These are phyloP conservation scores for Pseudococcus longispinus DNA, from an alignment of 2,888 invertebrate genomes.

Conservation along the genomic window DNA sequence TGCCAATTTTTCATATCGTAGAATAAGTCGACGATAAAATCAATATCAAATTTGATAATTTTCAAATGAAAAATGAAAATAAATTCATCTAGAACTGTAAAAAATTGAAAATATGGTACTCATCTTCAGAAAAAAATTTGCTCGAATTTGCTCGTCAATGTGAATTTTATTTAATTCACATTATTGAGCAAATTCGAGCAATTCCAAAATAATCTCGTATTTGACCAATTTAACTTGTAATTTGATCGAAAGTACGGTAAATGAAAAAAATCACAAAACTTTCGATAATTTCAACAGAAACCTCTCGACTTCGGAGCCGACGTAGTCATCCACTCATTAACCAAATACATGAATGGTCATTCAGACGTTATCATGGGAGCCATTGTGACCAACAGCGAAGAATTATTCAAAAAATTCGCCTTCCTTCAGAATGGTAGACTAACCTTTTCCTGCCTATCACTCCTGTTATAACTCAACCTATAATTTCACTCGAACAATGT, in stretches of 20 bases:
- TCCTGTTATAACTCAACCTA: not conserved
- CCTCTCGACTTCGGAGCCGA: conserved; percentile 61
- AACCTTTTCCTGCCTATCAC: not conserved
- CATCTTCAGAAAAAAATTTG: not conserved
- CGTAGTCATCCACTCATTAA: conserved; percentile 60
- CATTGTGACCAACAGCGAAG: conserved; percentile 59
- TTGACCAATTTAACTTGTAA: not conserved
- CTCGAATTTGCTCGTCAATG: not conserved
- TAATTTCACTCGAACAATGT: not conserved
- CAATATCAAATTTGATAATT: not conserved
- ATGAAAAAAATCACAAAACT: not conserved
- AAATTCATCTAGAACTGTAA: not conserved
- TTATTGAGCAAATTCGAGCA: not conserved
- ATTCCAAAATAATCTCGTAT: not conserved
- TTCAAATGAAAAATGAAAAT: not conserved
- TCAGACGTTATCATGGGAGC: conserved; percentile 61
- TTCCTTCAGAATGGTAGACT: conserved; percentile 58
- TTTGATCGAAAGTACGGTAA: not conserved
- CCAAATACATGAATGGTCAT: conserved; percentile 61
- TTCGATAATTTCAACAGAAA: conserved; percentile 58
- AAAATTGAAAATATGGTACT: not conserved
- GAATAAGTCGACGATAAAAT: no score
- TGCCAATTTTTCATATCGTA: no score
- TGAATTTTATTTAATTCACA: not conserved
- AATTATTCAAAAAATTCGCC: conserved; percentile 54